phyloP scores from a whole-genome alignment of 2,888 invertebrate species.

The Schrankia costaestrigalis region DNA sequence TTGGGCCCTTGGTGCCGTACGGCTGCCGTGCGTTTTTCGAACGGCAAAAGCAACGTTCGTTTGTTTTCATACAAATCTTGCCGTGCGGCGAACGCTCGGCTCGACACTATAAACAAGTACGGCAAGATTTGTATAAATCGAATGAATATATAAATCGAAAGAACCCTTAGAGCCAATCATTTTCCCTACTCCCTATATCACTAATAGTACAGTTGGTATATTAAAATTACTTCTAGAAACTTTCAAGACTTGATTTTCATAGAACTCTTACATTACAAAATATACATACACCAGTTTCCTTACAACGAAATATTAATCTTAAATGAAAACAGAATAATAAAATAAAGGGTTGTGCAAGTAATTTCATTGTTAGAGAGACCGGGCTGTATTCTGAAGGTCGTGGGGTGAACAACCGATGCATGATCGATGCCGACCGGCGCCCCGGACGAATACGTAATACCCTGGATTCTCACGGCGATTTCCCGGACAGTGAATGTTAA shows the following conservation, averaged over 20 bases:
- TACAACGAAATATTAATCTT: conserved; percentile 1
- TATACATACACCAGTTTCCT: background rate
- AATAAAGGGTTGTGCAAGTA: conserved; percentile 28
- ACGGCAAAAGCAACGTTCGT: no score
- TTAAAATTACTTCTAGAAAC: no score
- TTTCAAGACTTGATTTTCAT: background rate
- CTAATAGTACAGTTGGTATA: no score
- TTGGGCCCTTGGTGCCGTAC: conserved; percentile 10
- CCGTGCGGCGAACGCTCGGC: no score
- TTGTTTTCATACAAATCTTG: no score
- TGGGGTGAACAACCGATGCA: conserved; percentile 46
- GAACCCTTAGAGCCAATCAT: no score
- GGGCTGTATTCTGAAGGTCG: conserved; percentile 33
- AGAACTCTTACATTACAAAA: background rate
- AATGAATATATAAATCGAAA: no score
- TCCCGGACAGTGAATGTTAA: conserved; percentile 11
- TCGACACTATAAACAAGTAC: no score
- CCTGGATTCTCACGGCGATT: conserved; percentile 23
- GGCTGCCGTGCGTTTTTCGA: no score
- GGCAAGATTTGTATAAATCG: no score
- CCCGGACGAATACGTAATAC: conserved; percentile 41
- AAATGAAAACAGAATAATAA: conserved; percentile 13
- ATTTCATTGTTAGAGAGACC: conserved; percentile 27
- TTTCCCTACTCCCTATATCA: no score
- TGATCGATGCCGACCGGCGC: conserved; percentile 51